phyloP scores from a whole-genome alignment of 1,140 invertebrate species.

The Yoshiicerus persimilis region DNA sequence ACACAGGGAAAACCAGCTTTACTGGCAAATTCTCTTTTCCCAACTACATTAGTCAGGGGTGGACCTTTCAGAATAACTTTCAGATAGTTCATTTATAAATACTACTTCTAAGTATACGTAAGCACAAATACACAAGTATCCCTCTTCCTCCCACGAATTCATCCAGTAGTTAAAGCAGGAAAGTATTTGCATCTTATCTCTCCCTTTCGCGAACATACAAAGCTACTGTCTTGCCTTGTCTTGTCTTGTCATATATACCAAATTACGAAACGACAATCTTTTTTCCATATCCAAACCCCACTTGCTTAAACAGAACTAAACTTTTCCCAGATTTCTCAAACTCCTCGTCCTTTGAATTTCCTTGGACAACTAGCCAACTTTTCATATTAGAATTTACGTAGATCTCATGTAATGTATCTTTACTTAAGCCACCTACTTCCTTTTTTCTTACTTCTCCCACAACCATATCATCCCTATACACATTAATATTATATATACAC shows the following conservation, averaged over 20 bases:
- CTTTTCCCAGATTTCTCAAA: background rate
- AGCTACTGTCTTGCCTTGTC: background rate
- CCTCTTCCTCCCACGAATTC: too few species aligned
- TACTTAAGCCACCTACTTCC: too few species aligned
- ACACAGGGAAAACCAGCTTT: background rate
- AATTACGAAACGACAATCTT: background rate
- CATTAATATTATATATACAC: background rate
- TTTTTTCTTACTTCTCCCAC: background rate
- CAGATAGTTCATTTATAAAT: too few species aligned
- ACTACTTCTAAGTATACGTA: too few species aligned
- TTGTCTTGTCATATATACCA: background rate
- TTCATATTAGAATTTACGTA: constrained; percentile 11
- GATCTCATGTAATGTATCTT: background rate
- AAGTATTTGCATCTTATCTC: constrained; percentile 14
- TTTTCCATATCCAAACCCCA: background rate
- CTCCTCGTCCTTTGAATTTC: background rate
- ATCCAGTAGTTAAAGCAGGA: background rate
- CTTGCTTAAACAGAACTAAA: background rate
- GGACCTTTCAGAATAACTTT: too few species aligned
- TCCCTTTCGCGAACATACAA: background rate
- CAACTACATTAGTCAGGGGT: too few species aligned
- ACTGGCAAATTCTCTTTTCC: too few species aligned
- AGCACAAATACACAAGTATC: background rate
- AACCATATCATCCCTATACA: background rate
- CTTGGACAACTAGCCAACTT: constrained; percentile 17